These are phyloP conservation scores for Plagiodera versicolora DNA, from an alignment of 2,888 invertebrate genomes.

Conservation along the genomic window DNA sequence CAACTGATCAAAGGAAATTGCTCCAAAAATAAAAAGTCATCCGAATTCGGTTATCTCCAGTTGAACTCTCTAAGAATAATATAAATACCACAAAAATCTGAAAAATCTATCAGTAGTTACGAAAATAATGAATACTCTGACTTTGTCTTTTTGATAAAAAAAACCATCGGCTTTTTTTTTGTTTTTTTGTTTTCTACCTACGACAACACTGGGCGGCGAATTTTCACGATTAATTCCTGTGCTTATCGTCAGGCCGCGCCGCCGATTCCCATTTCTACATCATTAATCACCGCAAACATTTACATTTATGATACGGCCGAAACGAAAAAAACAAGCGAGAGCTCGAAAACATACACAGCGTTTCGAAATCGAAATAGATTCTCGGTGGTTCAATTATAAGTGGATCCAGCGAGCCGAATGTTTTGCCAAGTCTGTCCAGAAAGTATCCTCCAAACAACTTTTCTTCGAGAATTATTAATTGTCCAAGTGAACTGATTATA, in stretches of 20 bases:
- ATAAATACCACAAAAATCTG: too few relatives aligned
- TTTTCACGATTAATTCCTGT: not conserved
- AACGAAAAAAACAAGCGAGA: slow-evolving; percentile 6
- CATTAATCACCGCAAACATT: slow-evolving; percentile 9
- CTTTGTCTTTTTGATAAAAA: too few relatives aligned
- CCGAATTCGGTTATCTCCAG: too few relatives aligned
- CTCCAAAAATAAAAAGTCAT: too few relatives aligned
- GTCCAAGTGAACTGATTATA: not conserved
- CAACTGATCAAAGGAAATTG: too few relatives aligned
- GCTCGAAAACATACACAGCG: slow-evolving; percentile 9
- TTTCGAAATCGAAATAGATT: slow-evolving; percentile 12
- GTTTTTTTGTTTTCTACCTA: not conserved
- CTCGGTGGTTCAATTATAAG: slow-evolving; percentile 12
- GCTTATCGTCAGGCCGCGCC: not conserved
- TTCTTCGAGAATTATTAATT: slow-evolving; percentile 12
- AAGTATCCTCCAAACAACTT: slow-evolving; percentile 12
- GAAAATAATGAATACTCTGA: too few relatives aligned
- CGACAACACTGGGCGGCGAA: not conserved
- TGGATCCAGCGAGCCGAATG: not conserved
- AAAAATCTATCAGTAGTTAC: too few relatives aligned
- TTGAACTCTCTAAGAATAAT: too few relatives aligned
- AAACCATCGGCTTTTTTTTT: too few relatives aligned
- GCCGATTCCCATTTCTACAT: slow-evolving; percentile 8
- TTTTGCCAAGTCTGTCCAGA: slow-evolving; percentile 16
- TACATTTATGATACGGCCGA: not conserved